Evolutionary conservation across 1,140 invertebrate genomes (phyloP).

Genomic region (Potamilus streckersoni): DNA sequence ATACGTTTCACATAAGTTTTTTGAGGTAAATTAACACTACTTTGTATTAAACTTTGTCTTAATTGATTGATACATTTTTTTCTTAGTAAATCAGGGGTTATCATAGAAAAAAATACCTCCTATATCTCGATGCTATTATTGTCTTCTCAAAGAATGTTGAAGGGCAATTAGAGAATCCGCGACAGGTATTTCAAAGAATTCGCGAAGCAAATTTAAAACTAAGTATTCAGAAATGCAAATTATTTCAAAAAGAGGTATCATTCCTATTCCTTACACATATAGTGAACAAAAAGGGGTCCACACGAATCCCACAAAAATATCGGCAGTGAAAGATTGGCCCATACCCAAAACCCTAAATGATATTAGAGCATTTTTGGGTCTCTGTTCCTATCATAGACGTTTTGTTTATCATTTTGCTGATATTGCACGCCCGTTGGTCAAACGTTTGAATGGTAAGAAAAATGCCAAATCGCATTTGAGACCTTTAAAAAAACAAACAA

Average conservation of each 20-base stretch:
- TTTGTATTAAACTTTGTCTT: no score
- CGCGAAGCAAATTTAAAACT: no score
- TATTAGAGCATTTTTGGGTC: not conserved
- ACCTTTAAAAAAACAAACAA: conserved; percentile 5
- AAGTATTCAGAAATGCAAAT: not conserved
- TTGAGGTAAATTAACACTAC: no score
- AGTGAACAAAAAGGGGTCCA: conserved; percentile 1
- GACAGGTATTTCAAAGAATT: no score
- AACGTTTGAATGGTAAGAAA: not conserved
- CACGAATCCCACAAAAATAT: not conserved
- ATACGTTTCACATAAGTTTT: no score
- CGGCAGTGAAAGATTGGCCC: not conserved
- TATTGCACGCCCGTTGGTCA: not conserved
- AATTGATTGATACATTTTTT: no score
- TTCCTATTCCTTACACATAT: conserved; percentile 14
- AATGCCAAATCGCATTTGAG: conserved; percentile 1
- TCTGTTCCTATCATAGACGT: not conserved
- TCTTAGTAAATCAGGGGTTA: no score
- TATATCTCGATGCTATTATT: no score
- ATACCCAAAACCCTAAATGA: conserved; percentile 6
- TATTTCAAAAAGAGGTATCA: conserved; percentile 1
- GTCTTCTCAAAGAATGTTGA: no score
- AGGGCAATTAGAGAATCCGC: no score
- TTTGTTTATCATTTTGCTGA: conserved; percentile 1
- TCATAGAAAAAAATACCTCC: no score